Evolutionary conservation across 2,113 vertebrate species (phyloP), one percentile per base, ranked within the genome.

Genomic region (Corynorhinus townsendii): DNA sequence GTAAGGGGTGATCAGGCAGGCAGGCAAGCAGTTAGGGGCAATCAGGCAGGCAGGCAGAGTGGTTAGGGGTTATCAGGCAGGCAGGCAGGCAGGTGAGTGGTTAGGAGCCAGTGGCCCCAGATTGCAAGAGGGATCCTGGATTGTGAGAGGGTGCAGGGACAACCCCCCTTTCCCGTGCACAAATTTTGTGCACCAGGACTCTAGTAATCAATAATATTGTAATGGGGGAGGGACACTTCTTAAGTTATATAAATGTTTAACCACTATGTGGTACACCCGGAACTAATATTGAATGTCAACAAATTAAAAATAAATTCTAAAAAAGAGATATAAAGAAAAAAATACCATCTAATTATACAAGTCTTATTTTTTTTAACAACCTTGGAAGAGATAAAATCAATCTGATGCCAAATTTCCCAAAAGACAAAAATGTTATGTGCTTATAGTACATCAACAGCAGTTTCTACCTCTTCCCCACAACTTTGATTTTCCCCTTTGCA

Each of bases 321-420:
- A 49, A 76, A 20, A 76, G 9, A 76, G 30, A 47, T 30, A 76
- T 30, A 76, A 49, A 76, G 30, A 20, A 52, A n/a, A 49, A 52
- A 77, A n/a, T 6, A 33, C 30, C 47, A 47, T 9, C 54, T 49
- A 49, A 40, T 9, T 24, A 45, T 2, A 33, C 14, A 82, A 93
- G 22, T 33, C 43, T 35, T 64, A 11, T 73, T 90, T 66, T 62
- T 56, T 62, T 59, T 30, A 84, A 81, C 17, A 81, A 19, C 19
- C 28, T 81, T 86, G 40, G 59, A 92, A 93, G n/a, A 66, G 79
- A 88, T 54, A 91, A 76, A 92, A 52, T n/a, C 83, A 83, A 45
- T 59, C 45, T 68, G 56, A 90, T 28, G 62, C 49, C 22, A 33
- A 79, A 80, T n/a, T 83, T 88, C 47, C 54, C 64, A 0, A 72